Evolutionary conservation across 1,140 invertebrate species (phyloP), one percentile per base, ranked within the genome.

Genomic region (Nephotettix cincticeps): DNA sequence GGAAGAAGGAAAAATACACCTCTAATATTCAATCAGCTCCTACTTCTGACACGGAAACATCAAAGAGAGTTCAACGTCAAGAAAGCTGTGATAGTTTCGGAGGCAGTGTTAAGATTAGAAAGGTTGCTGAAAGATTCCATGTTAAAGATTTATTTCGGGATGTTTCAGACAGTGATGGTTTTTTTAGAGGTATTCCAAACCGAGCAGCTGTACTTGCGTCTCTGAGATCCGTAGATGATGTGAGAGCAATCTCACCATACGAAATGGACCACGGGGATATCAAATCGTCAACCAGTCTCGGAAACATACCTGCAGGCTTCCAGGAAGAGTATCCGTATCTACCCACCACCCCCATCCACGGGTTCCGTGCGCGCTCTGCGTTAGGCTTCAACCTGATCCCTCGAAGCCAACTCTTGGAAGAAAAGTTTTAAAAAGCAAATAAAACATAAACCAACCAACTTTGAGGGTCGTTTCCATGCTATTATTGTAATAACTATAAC

Each of bases 41-140:
- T 1, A 75, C 76, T 29, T 77, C 76, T 14, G 76, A 77, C 66
- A 74, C 75, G 36, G 76, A 77, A 73, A 71, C 40, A 28, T 71
- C 72, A 30, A 69, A 72, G 70, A 43, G 54, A 43, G 21, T 63
- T n/a, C 14, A 63, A 40, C 27, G 56, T n/a, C 56, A 63, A 32
- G 58, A 70, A 32, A 43, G 32, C 17, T 58, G 6, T 9, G 56
- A 56, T 40, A 67, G 63, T 29, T 64, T 61, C 25, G 69, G 63
- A 28, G 68, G 66, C n/a, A 72, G 71, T 47, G 70, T 70, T 1
- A 83, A 79, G 75, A 78, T 82, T 54, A 77, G 82, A 0, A 84
- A 84, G 74, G 83, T 84, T 72, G 83, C 83, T 1, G 83, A 84
- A 74, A 84, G 84, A 74, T 84, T 84, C 72, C 79, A 83, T 30